phyloP scores from a whole-genome alignment of 2,888 invertebrate species.

The Saturnia japonica region DNA sequence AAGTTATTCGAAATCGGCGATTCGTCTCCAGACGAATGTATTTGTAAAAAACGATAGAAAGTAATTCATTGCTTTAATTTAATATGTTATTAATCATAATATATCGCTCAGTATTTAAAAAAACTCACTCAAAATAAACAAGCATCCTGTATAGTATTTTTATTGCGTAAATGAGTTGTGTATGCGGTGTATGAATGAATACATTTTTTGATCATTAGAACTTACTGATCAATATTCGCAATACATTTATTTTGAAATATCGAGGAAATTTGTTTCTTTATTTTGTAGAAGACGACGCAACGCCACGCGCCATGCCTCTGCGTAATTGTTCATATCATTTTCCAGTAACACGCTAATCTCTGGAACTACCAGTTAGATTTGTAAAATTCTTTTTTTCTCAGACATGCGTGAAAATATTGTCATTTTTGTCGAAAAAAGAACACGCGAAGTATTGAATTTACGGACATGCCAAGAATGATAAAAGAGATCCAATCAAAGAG shows the following conservation, averaged over 20 bases:
- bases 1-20: no score
- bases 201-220: not conserved
- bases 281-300: not conserved
- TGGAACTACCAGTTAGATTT: no score
- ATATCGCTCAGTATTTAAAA: not conserved
- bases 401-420: no score
- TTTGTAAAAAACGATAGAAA: not conserved
- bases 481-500: no score
- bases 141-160: not conserved
- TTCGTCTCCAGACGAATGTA: no score
- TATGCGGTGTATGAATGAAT: not conserved
- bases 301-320: not conserved
- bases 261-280: not conserved
- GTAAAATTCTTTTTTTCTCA: no score
- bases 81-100: not conserved
- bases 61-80: not conserved
- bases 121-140: not conserved
- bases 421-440: no score
- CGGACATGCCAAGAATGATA: no score
- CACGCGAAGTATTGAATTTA: no score
- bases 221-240: not conserved
- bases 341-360: not conserved
- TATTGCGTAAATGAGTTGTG: not conserved
- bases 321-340: not conserved
- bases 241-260: not conserved